A percentile compares a stretch with the other conserved stretches of the same genome.
phyloP scores from a whole-genome alignment of 2,888 invertebrate genomes.

The Macrophya alboannulata region DNA sequence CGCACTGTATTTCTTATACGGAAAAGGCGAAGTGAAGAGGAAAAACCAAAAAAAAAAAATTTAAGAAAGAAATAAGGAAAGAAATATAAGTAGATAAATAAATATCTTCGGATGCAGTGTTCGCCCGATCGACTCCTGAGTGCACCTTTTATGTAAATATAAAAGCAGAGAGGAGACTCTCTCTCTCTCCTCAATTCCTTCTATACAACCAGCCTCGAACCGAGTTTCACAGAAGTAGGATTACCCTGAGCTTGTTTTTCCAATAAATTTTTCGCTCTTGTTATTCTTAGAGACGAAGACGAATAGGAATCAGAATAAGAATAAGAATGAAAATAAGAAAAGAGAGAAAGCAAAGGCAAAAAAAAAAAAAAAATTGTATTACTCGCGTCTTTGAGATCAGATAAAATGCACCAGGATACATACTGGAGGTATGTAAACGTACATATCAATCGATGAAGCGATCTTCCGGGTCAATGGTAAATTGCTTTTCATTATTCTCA shows the following conservation, averaged over 20 bases:
- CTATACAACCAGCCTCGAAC: not conserved
- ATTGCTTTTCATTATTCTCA: slow-evolving; percentile 17
- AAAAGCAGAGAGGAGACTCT: not conserved
- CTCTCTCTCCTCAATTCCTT: not conserved
- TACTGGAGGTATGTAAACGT: not conserved
- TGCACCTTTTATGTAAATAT: slow-evolving; percentile 20
- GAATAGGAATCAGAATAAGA: not conserved
- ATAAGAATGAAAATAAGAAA: not conserved
- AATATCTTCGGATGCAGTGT: not conserved
- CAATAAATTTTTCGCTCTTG: slow-evolving; percentile 5
- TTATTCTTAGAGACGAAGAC: not conserved
- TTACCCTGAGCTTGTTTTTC: slow-evolving; percentile 13
- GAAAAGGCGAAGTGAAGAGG: not conserved
- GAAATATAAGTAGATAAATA: not conserved
- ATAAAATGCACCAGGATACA: not conserved
- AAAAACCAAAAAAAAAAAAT: not conserved
- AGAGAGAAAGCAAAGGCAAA: not conserved
- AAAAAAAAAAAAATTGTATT: not conserved
- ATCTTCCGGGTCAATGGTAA: slow-evolving; percentile 2
- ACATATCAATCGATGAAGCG: not conserved
- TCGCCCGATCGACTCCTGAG: not conserved
- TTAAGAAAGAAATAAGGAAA: not conserved
- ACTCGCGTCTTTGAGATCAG: not conserved
- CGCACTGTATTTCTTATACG: not conserved
- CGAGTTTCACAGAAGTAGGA: not conserved